Evolutionary conservation across 2,113 vertebrate genomes (phyloP).

Genomic region (Edolisoma coerulescens): DNA sequence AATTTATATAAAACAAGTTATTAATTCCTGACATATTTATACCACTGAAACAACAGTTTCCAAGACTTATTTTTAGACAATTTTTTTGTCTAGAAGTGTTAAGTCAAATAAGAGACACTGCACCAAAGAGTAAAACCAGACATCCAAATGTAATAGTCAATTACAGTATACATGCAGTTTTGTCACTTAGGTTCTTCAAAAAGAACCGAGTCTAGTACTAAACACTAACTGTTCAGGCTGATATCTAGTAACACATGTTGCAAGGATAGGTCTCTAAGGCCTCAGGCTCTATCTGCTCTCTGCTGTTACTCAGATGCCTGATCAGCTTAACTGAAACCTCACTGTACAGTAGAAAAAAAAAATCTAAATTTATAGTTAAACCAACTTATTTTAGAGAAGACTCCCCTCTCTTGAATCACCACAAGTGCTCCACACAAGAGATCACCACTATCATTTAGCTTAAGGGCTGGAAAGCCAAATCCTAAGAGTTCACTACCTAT

Average conservation of each 20-base stretch:
- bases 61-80: not conserved
- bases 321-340: not conserved
- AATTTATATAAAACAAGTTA: not conserved
- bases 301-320: not conserved
- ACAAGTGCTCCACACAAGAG: not conserved
- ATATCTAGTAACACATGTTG: not conserved
- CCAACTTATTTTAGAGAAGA: not conserved
- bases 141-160: not conserved
- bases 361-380: not conserved
- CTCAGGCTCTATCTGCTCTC: not conserved
- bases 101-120: not conserved
- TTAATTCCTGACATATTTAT: not conserved
- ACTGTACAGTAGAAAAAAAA: not conserved
- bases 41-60: not conserved
- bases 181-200: not conserved
- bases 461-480: not conserved
- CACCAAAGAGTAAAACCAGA: not conserved
- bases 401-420: not conserved
- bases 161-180: not conserved
- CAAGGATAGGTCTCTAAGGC: not conserved
- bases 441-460: not conserved
- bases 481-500: not conserved
- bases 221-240: not conserved
- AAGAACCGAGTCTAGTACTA: not conserved
- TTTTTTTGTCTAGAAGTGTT: not conserved